Conservation (phyloP, 1,140 invertebrate species). For the Musca domestica region DNA sequence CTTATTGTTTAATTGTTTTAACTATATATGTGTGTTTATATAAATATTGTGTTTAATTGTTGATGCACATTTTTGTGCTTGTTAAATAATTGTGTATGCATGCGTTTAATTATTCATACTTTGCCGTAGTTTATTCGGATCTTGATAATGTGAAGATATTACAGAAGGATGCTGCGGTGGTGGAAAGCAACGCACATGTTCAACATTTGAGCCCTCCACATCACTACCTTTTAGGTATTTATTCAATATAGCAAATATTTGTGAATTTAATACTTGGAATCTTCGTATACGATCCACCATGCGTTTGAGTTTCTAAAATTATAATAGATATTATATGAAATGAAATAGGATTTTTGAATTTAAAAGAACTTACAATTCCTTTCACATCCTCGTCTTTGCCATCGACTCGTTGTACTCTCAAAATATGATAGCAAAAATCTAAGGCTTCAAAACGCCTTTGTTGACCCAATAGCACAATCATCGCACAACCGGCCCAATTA, state of each 20-base stretch:
- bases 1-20: neutral
- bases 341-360: constrained; percentile 1
- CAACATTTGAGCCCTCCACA: constrained; percentile 82
- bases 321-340: constrained; percentile 19
- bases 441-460: constrained; percentile 96
- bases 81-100: neutral
- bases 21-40: constrained; percentile 12
- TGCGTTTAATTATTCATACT: constrained; percentile 47
- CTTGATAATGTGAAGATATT: constrained; percentile 50
- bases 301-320: constrained; percentile 83
- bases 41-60: constrained; percentile 23
- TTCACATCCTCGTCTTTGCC: constrained; percentile 95
- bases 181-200: constrained; percentile 96
- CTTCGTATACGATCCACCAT: constrained; percentile 97
- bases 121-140: constrained; percentile 51
- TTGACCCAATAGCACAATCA: constrained; percentile 95
- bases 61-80: neutral
- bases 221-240: constrained; percentile 90
- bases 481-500: constrained; percentile 98
- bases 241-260: constrained; percentile 96
- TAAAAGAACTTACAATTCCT: constrained; percentile 80
- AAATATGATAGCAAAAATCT: constrained; percentile 98
- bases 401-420: constrained; percentile 93
- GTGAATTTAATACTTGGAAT: constrained; percentile 97
- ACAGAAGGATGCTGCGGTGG: constrained; percentile 81